Evolutionary conservation across 2,113 vertebrate genomes (phyloP).

Genomic region (Amia ocellicauda): DNA sequence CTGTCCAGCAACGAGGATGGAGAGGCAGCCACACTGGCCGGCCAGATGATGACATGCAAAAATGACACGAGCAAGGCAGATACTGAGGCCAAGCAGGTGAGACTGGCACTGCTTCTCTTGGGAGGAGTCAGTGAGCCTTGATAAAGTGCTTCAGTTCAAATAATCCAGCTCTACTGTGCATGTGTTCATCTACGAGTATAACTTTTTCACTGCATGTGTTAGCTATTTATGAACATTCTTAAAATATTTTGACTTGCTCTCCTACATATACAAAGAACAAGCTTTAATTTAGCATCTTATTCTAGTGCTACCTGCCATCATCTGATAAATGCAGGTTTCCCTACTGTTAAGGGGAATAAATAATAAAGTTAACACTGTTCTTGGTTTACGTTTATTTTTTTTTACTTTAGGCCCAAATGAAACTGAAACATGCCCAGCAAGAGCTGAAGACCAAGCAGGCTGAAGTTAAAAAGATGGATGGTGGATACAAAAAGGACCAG

Average conservation of each 20-base stretch:
- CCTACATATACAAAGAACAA: too few species aligned
- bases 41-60: conserved; percentile 91
- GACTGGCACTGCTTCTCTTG: neutral
- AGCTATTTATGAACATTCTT: neutral
- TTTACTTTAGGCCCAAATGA: conserved; percentile 80
- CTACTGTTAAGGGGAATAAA: too few species aligned
- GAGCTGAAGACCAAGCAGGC: conserved; percentile 84
- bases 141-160: too few species aligned
- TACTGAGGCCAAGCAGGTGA: conserved; percentile 90
- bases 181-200: conserved; percentile 1
- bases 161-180: too few species aligned
- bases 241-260: too few species aligned
- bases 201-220: neutral
- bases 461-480: conserved; percentile 86
- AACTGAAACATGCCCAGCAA: conserved; percentile 79
- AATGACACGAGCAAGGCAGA: conserved; percentile 88
- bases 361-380: neutral
- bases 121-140: too few species aligned
- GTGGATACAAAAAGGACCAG: conserved; percentile 79
- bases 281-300: too few species aligned
- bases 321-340: too few species aligned
- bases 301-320: too few species aligned
- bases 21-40: conserved; percentile 79
- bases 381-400: neutral
- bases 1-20: conserved; percentile 83